Percentiles rank a stretch among this genome's conserved stretches.
phyloP scores from a whole-genome alignment of 1,140 invertebrate species.

The Platyura marginata region DNA sequence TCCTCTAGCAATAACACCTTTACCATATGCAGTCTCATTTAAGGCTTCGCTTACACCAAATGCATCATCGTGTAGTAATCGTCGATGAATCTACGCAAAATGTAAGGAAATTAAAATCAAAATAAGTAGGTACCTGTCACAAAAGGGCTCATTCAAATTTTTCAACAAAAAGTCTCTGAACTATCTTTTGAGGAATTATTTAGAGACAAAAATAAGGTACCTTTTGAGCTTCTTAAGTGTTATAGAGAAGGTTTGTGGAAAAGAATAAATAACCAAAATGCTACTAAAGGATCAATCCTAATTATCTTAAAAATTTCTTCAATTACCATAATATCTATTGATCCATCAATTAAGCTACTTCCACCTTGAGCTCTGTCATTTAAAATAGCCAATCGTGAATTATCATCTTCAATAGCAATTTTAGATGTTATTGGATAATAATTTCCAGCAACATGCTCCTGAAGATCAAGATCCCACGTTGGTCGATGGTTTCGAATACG shows the following conservation, averaged over 20 bases:
- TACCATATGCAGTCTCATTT: conserved; percentile 61
- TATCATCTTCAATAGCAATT: conserved; percentile 39
- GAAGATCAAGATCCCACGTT: conserved; percentile 46
- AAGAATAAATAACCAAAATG: no score
- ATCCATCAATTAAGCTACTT: conserved; percentile 51
- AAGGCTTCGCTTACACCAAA: conserved; percentile 89
- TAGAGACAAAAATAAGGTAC: no score
- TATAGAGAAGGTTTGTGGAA: no score
- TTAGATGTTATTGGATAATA: conserved; percentile 88
- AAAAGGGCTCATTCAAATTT: no score
- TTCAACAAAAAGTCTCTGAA: no score
- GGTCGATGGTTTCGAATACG: conserved; percentile 51
- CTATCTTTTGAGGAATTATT: no score
- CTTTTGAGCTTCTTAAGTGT: no score
- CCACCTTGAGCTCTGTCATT: conserved; percentile 82
- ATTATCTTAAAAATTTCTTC: no score
- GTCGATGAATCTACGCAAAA: conserved; percentile 50
- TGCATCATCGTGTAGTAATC: conserved; percentile 71
- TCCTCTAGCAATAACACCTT: conserved; percentile 66
- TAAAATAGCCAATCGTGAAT: conserved; percentile 42
- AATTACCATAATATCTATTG: conserved; percentile 60
- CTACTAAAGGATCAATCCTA: no score
- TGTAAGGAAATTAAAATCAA: not conserved
- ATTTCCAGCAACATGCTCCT: conserved; percentile 63
- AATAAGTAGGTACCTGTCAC: no score